phyloP scores from a whole-genome alignment of 2,797 vertebrate genomes.

The Clarias fuscus region DNA sequence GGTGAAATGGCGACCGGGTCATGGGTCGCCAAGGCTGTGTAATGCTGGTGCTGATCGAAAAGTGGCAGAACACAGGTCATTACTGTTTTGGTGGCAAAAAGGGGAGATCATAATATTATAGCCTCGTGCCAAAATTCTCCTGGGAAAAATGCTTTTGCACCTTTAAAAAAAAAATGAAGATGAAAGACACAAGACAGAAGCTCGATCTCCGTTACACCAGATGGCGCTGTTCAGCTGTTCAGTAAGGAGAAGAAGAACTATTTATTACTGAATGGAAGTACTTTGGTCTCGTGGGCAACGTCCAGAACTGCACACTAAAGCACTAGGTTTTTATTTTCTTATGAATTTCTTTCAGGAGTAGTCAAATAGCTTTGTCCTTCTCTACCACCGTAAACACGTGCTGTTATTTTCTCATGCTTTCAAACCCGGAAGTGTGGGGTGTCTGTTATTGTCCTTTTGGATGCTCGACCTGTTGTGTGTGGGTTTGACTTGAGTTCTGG shows the following conservation, averaged over 20 bases:
- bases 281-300: neutral
- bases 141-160: too few species aligned
- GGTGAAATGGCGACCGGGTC: too few species aligned
- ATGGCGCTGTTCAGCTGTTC: neutral
- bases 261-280: neutral
- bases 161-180: neutral
- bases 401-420: neutral
- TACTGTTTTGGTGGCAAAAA: too few species aligned
- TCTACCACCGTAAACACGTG: too few species aligned
- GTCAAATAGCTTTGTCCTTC: too few species aligned
- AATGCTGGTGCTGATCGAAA: too few species aligned
- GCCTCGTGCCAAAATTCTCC: too few species aligned
- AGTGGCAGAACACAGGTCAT: too few species aligned
- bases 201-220: conserved; percentile 2
- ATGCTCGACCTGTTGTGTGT: neutral
- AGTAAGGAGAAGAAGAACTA: neutral
- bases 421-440: neutral
- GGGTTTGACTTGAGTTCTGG: neutral
- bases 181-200: neutral
- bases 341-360: too few species aligned
- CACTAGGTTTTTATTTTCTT: too few species aligned
- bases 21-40: too few species aligned
- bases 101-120: too few species aligned
- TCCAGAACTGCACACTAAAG: neutral
- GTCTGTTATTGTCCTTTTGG: neutral